These are phyloP conservation scores for Erethizon dorsatum DNA, from an alignment of 2,797 vertebrate genomes.

Conservation along the genomic window DNA sequence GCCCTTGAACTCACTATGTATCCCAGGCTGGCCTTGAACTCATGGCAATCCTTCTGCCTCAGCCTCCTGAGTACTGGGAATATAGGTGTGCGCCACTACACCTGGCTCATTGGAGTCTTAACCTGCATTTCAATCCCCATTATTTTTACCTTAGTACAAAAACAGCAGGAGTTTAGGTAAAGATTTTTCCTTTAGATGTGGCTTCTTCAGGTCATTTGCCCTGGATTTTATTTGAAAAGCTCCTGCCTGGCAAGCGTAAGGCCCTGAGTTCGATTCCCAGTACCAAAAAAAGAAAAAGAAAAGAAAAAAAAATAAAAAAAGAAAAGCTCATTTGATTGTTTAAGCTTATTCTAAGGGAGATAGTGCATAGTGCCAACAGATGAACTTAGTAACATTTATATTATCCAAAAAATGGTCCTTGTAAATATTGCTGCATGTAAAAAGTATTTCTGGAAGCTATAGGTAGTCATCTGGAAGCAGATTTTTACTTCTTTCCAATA, in stretches of 20 bases:
- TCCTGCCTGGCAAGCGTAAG: not conserved
- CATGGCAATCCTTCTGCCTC: not conserved
- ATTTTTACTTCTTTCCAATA: constrained; percentile 52
- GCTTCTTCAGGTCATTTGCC: not conserved
- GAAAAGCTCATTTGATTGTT: constrained; percentile 11
- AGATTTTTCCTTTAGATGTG: not conserved
- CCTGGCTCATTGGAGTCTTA: not conserved
- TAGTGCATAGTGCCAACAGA: not conserved
- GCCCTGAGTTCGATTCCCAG: not conserved
- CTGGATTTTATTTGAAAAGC: constrained; percentile 50
- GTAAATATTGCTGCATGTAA: constrained; percentile 39
- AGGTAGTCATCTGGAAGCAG: not conserved
- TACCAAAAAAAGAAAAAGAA: no score
- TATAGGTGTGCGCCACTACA: not conserved
- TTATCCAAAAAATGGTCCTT: constrained; percentile 10
- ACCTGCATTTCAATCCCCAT: not conserved
- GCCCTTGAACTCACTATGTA: not conserved
- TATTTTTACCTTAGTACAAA: constrained; percentile 63
- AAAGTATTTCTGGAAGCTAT: constrained; percentile 50
- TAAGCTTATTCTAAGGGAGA: not conserved
- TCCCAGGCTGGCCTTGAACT: not conserved
- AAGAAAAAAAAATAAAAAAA: no score
- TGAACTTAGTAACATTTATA: not conserved
- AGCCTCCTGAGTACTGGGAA: not conserved
- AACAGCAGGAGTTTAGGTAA: not conserved